Percentiles rank a stretch among this genome's conserved stretches.
Evolutionary conservation across 2,888 invertebrate species (phyloP).

Genomic region (Parnassius mnemosyne): DNA sequence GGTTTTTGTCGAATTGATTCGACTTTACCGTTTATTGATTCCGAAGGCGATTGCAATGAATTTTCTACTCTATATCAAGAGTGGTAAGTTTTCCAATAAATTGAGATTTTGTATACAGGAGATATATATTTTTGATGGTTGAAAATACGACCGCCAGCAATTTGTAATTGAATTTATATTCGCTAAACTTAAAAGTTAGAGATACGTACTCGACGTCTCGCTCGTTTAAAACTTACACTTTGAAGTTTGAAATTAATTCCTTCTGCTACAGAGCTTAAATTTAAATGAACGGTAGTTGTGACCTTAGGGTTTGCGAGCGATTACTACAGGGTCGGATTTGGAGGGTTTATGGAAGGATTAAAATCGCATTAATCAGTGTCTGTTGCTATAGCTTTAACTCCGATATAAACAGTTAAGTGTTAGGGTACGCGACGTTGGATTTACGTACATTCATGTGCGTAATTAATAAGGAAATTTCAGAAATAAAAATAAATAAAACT

Average conservation of each 20-base stretch:
- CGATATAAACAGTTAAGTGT: constrained; percentile 80
- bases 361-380: constrained; percentile 87
- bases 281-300: constrained; percentile 49
- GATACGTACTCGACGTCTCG: constrained; percentile 48
- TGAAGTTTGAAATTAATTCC: constrained; percentile 42
- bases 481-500: too few relatives aligned
- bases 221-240: constrained; percentile 32
- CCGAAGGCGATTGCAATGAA: constrained; percentile 40
- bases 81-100: constrained; percentile 39
- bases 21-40: constrained; percentile 75
- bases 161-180: constrained; percentile 69
- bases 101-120: constrained; percentile 30
- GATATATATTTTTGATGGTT: constrained; percentile 43
- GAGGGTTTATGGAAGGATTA: constrained; percentile 83
- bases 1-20: constrained; percentile 70
- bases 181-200: constrained; percentile 67
- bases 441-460: constrained; percentile 51
- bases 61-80: constrained; percentile 42
- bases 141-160: constrained; percentile 62
- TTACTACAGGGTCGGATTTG: constrained; percentile 79
- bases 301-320: constrained; percentile 77
- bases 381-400: constrained; percentile 74
- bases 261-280: constrained; percentile 48
- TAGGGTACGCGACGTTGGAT: constrained; percentile 70
- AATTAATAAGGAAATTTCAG: constrained; percentile 7